A percentile compares a stretch with the other conserved stretches of the same genome.
Conservation (phyloP, 1,140 invertebrate genomes). For the Rhagoletis pomonella region DNA sequence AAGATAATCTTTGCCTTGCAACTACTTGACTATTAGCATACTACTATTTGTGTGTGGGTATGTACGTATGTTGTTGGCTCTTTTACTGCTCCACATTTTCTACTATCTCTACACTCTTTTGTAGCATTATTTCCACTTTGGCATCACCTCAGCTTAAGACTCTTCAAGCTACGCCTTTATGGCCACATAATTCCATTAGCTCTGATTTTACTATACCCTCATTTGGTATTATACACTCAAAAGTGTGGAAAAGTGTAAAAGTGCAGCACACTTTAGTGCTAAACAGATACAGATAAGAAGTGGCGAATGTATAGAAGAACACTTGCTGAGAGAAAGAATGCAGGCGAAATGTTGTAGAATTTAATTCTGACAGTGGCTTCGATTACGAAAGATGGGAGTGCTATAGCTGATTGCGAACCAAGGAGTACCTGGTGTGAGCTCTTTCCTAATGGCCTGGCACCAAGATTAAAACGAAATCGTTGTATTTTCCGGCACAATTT, state of each 20-base stretch:
- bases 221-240: constrained; percentile 34
- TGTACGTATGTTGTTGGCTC: not conserved
- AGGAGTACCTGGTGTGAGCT: too few relatives aligned
- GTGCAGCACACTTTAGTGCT: constrained; percentile 40
- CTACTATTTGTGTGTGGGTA: not conserved
- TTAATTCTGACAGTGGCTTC: too few relatives aligned
- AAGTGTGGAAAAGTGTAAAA: constrained; percentile 30
- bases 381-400: not conserved
- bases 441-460: too few relatives aligned
- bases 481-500: too few relatives aligned
- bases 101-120: not conserved
- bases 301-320: not conserved
- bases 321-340: not conserved
- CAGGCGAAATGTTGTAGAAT: not conserved
- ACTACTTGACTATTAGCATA: constrained; percentile 18
- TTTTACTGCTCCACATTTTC: not conserved
- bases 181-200: constrained; percentile 36
- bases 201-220: constrained; percentile 49
- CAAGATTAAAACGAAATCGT: too few relatives aligned
- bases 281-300: not conserved
- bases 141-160: not conserved
- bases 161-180: constrained; percentile 25
- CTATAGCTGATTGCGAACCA: too few relatives aligned
- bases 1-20: not conserved
- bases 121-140: not conserved